These are phyloP conservation scores for Maconellicoccus hirsutus DNA, from an alignment of 1,140 invertebrate genomes.

Conservation along the genomic window DNA sequence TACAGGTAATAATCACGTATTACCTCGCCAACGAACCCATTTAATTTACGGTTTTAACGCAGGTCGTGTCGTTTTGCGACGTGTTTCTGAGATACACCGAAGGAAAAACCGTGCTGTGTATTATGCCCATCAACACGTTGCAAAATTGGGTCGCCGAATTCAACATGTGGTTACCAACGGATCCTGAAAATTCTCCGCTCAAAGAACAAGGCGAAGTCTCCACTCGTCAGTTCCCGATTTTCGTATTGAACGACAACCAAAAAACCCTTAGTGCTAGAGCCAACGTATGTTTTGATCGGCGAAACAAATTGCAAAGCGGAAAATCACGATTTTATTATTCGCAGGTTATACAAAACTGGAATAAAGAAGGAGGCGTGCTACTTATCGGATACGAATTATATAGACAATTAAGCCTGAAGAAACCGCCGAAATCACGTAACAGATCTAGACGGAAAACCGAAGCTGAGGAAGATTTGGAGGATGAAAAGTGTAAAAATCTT, in stretches of 20 bases:
- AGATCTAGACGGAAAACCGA: constrained; percentile 41
- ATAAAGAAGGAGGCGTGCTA: constrained; percentile 76
- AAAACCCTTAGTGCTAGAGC: constrained; percentile 79
- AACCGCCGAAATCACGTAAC: constrained; percentile 46
- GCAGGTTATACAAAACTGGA: constrained; percentile 61
- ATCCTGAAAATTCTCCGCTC: constrained; percentile 36
- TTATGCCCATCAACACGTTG: constrained; percentile 97
- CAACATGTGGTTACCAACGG: constrained; percentile 76
- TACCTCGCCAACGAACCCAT: no score
- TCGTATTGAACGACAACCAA: constrained; percentile 84
- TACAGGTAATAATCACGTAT: constrained; percentile 51
- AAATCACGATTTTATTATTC: constrained; percentile 31
- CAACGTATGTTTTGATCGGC: constrained; percentile 37
- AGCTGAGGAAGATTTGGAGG: constrained; percentile 45
- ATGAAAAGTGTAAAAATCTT: constrained; percentile 70
- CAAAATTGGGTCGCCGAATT: constrained; percentile 98
- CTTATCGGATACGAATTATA: constrained; percentile 98
- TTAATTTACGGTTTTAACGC: background rate
- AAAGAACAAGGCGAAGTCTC: constrained; percentile 49
- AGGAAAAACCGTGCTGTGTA: constrained; percentile 82
- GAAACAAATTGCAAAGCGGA: background rate
- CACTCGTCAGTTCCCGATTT: constrained; percentile 71
- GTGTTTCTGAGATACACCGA: constrained; percentile 83
- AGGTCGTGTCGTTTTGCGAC: constrained; percentile 85
- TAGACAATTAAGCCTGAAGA: constrained; percentile 69